phyloP scores from a whole-genome alignment of 2,113 vertebrate genomes.

The Hiodon tergisus region DNA sequence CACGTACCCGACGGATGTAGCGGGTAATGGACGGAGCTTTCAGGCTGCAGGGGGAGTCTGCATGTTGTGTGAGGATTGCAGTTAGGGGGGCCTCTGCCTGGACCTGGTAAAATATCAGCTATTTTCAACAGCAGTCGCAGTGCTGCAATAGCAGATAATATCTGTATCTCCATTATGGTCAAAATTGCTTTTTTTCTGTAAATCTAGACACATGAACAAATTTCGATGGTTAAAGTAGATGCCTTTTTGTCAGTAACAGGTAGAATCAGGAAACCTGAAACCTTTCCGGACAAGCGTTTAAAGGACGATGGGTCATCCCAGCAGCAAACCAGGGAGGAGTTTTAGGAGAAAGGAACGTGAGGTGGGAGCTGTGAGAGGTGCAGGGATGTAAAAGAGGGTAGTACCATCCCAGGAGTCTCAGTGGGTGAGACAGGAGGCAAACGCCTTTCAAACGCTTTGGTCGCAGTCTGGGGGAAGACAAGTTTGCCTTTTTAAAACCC shows the following conservation, averaged over 20 bases:
- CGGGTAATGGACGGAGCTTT: conserved; percentile 45
- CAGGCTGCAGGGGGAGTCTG: not conserved
- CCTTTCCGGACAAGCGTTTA: no score
- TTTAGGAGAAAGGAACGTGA: not conserved
- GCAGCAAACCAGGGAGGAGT: not conserved
- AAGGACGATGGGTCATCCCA: no score
- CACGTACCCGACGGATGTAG: conserved; percentile 58
- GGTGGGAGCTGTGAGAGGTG: not conserved
- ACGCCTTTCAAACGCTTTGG: not conserved
- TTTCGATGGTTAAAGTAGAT: no score
- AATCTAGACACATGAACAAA: no score
- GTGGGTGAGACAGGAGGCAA: not conserved
- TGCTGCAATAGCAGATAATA: not conserved
- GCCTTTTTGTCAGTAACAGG: no score
- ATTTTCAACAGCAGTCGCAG: conserved; percentile 8
- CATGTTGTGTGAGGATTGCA: conserved; percentile 3
- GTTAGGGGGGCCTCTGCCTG: not conserved
- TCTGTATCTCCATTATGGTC: no score
- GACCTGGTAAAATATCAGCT: conserved; percentile 16
- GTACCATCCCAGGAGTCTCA: not conserved
- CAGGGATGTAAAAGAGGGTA: not conserved
- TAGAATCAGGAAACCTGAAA: no score
- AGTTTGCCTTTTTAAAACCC: not conserved
- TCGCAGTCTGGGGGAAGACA: conserved; percentile 17
- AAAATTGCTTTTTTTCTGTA: no score